Percentiles rank a stretch among this genome's conserved stretches.
Evolutionary conservation across 2,888 invertebrate genomes (phyloP).

Genomic region (Eurytoma californica): DNA sequence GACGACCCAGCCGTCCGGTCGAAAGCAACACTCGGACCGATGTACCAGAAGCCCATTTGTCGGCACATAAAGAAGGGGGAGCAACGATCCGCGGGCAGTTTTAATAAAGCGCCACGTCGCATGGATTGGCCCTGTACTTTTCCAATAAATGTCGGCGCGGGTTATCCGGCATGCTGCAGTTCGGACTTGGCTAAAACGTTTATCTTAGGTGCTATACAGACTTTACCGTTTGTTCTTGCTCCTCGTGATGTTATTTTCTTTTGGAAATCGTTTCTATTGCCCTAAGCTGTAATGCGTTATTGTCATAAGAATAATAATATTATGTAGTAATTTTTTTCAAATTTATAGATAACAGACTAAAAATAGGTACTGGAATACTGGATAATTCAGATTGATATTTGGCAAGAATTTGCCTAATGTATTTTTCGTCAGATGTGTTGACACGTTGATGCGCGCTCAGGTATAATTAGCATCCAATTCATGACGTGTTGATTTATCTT

Average conservation of each 20-base stretch:
- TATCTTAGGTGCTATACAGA: conserved; percentile 44
- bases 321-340: no score
- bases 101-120: conserved; percentile 50
- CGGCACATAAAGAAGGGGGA: conserved; percentile 1
- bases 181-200: conserved; percentile 10
- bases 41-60: conserved; percentile 9
- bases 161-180: conserved; percentile 41
- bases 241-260: neutral
- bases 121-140: conserved; percentile 31
- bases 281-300: no score
- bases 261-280: neutral
- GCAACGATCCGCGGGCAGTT: conserved; percentile 6
- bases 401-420: conserved; percentile 24
- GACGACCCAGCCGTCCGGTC: neutral
- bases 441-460: neutral
- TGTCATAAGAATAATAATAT: no score
- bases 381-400: neutral
- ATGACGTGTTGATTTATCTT: no score
- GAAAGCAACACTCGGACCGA: neutral
- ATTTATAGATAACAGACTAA: no score
- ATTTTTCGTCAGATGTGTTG: conserved; percentile 30
- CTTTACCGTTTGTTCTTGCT: conserved; percentile 42
- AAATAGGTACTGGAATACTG: no score
- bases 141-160: conserved; percentile 47
- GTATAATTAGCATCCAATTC: no score